phyloP scores from a whole-genome alignment of 2,113 vertebrate species.

The Helogale parvula region DNA sequence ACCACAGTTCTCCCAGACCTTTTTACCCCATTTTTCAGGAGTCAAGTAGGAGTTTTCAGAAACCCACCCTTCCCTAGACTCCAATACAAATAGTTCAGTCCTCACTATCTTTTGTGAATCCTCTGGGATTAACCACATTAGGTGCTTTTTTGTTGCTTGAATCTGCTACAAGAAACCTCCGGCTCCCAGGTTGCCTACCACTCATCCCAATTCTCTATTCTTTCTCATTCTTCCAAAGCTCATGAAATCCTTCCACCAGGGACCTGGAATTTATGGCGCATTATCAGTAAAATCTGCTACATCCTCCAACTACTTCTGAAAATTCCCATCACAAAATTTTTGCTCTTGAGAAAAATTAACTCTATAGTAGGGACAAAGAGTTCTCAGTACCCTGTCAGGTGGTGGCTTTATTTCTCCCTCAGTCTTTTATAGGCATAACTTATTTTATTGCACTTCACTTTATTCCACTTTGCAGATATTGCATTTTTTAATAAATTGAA shows the following conservation, averaged over 20 bases:
- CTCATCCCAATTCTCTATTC: not conserved
- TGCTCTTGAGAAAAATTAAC: not conserved
- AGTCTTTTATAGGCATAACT: not conserved
- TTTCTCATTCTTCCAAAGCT: not conserved
- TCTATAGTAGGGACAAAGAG: rapidly evolving
- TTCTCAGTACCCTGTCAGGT: not conserved
- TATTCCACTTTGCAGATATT: not conserved
- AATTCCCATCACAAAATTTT: not conserved
- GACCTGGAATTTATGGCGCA: not conserved
- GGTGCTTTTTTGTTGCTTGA: not conserved
- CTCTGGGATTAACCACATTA: not conserved
- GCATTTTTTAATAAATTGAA: not conserved
- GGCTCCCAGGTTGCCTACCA: too few species aligned
- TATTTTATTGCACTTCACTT: not conserved
- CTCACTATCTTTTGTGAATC: not conserved
- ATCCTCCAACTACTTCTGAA: not conserved
- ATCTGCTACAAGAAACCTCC: not conserved
- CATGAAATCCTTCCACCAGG: not conserved
- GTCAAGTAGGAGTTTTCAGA: not conserved
- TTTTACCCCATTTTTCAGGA: not conserved
- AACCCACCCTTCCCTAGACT: not conserved
- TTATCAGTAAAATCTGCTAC: not conserved
- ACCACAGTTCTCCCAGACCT: not conserved
- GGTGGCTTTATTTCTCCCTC: not conserved
- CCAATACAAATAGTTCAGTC: not conserved